Base-by-base conservation (phyloP, 2,888 invertebrate species). In the Papilio elwesi region DNA sequence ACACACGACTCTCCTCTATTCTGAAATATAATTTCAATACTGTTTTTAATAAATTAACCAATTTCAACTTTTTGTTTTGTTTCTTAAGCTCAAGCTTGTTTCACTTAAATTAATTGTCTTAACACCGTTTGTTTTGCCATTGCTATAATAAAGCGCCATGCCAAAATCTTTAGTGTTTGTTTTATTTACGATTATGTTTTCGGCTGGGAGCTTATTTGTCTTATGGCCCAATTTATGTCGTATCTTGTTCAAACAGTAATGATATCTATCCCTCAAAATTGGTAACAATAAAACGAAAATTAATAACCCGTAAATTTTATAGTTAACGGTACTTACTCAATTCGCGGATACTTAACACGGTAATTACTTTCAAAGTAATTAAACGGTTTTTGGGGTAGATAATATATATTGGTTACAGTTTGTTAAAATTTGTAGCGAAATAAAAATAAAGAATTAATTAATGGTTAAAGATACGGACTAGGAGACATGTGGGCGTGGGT, bases 271-370 rank as follows among this genome's bases (percentile, higher is more conserved):
- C 63, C 63, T 48, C 63, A 70, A 70, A 63, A 70, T 70, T 63
- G 70, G 53, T 53, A 26, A 65, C 65, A 64, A 64, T 70, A 48
- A 53, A 64, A 64, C 53, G 53, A 63, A 53, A 70, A 63, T 70
- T 70, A 70, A 64, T 70, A 70, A 70, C 53, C 70, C 64, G 70
- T 70, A 64, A 64, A 53, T 64, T 64, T 70, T 70, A 70, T 70
- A 53, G 70, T 53, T 52, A 65, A 53, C 11, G 63, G 53, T 47
- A 64, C 26, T 64, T 64, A 26, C 53, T 47, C 53, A 64, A 64
- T 70, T 64, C 36, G n/a, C 70, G 43, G 47, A 26, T 26, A 47
- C 52, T 70, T 48, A 70, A 63, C 16, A 47, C 1, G 16, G 47
- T 64, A 53, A 70, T 70, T 64, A 64, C 47, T 10, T 43, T 9